These are phyloP conservation scores for Lasiommata megera DNA, from an alignment of 2,888 invertebrate genomes.

Conservation along the genomic window DNA sequence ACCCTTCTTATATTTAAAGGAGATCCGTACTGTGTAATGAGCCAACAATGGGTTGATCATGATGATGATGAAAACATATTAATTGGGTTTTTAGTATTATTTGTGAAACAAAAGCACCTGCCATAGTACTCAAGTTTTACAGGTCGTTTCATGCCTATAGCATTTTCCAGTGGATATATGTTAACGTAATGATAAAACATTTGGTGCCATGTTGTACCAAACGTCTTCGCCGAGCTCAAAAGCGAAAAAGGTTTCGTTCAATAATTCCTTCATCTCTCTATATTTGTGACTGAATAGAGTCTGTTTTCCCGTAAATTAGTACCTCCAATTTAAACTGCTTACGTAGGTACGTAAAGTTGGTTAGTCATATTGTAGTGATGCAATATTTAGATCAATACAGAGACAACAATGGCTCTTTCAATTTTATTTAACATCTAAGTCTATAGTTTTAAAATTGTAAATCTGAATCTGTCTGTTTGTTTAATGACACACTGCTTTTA, in stretches of 20 bases:
- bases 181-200: slow-evolving; percentile 18
- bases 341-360: not conserved
- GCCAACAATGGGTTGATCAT: too few relatives aligned
- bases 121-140: too few relatives aligned
- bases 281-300: not conserved
- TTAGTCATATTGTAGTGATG: not conserved
- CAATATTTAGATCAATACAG: not conserved
- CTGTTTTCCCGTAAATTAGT: not conserved
- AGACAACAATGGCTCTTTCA: not conserved
- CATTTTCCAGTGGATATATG: not conserved
- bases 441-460: too few relatives aligned
- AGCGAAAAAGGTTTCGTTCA: not conserved
- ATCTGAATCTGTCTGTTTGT: too few relatives aligned
- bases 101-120: too few relatives aligned
- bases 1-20: too few relatives aligned
- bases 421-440: not conserved
- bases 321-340: not conserved
- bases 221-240: not conserved
- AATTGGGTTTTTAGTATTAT: too few relatives aligned
- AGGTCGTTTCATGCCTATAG: too few relatives aligned
- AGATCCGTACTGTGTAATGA: too few relatives aligned
- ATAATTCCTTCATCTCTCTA: not conserved
- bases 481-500: too few relatives aligned
- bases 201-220: not conserved
- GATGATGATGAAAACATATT: too few relatives aligned